A percentile compares a stretch with the other conserved stretches of the same genome.
Evolutionary conservation across 1,140 invertebrate species (phyloP).

Genomic region (Potamilus streckersoni): DNA sequence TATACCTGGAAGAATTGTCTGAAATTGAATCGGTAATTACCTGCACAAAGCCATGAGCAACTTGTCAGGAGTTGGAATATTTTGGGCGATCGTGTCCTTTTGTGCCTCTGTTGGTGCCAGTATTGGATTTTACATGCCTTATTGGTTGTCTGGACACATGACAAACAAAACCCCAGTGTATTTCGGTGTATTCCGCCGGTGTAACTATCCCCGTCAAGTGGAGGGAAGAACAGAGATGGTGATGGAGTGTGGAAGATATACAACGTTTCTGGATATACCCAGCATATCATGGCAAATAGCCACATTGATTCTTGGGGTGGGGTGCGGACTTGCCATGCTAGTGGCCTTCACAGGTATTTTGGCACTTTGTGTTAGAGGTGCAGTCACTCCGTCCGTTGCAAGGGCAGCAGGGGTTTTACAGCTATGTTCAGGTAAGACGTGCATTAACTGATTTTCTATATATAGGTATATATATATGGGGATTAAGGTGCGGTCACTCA

Average conservation of each 20-base stretch:
- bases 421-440: constrained; percentile 74
- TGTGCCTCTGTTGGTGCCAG: constrained; percentile 75
- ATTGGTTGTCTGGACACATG: constrained; percentile 76
- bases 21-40: no score
- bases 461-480: no score
- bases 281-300: constrained; percentile 78
- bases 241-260: constrained; percentile 77
- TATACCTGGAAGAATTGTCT: no score
- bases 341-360: constrained; percentile 75
- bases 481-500: no score
- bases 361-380: constrained; percentile 75
- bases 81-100: constrained; percentile 77
- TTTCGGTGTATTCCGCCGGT: constrained; percentile 78
- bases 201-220: constrained; percentile 74
- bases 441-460: no score
- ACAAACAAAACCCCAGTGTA: constrained; percentile 66
- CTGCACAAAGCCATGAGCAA: constrained; percentile 32
- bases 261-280: constrained; percentile 78
- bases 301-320: constrained; percentile 75
- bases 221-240: constrained; percentile 58
- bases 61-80: constrained; percentile 74
- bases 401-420: constrained; percentile 75
- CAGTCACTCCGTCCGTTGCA: constrained; percentile 74
- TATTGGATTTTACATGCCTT: constrained; percentile 78
- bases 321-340: constrained; percentile 74